Evolutionary conservation across 2,797 vertebrate genomes (phyloP), one percentile per base, ranked within the genome.

Genomic region (Ibycter americanus): DNA sequence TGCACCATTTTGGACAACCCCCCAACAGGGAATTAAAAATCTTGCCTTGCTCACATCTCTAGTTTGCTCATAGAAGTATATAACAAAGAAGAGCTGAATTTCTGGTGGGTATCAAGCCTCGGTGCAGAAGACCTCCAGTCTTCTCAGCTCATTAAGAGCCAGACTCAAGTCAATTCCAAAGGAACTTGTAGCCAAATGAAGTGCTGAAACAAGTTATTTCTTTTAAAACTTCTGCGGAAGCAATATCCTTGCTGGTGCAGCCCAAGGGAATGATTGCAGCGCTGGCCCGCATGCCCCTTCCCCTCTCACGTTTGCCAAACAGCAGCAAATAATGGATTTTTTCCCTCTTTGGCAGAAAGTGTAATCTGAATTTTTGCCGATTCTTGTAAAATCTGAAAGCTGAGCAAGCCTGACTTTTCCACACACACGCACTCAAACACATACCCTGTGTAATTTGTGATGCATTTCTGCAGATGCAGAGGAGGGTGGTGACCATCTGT

Each of bases 61-160:
- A 1, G 12, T 61, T 81, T 81, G 32, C 34, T 72, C 32, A 3
- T 25, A 31, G 10, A 82, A 44, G 20, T 9, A 17, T 2, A 12
- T 1, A 73, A 34, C 17, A 59, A 82, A 54, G 42, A 15, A 42
- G 20, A 84, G 34, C 51, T 46, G 47, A 7, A 7, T n/a, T 91
- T 93, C 87, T 95, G 59, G 29, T 63, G 84, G 77, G 22, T n/a
- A 62, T 67, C 55, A 87, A 78, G 81, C 44, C 78, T 77, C 84
- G 63, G 18, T 70, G 81, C 71, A 94, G 88, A 88, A 94, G 90
- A 95, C 27, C 14, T 95, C 34, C 8, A 79, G 34, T 8, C 91
- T 92, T 95, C 92, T 86, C 94, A 95, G 89, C 72, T 92, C 84
- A 65, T 95, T 93, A 93, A 74, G 91, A 86, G 26, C 32, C 56